Conservation (phyloP, 2,888 invertebrate genomes). For the Nasonovia ribisnigri region DNA sequence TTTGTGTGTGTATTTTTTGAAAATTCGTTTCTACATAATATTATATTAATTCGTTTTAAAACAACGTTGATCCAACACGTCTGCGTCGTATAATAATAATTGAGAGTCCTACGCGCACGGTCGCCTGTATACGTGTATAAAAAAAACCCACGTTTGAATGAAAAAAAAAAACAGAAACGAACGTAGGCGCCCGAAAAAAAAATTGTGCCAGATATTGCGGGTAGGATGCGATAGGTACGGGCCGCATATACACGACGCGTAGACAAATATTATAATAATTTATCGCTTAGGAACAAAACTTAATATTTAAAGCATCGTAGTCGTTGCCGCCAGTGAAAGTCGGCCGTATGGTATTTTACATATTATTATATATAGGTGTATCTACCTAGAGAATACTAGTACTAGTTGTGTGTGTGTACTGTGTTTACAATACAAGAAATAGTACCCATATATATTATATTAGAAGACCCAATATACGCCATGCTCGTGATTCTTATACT, state of each 20-base stretch:
- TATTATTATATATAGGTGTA: neutral
- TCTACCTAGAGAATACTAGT: neutral
- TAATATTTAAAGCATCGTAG: neutral
- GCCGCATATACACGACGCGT: neutral
- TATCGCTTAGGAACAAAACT: neutral
- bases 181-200: constrained; percentile 44
- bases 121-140: neutral
- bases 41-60: constrained; percentile 2
- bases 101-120: neutral
- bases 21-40: neutral
- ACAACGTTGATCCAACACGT: constrained; percentile 2
- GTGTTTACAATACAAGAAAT: neutral
- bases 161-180: neutral
- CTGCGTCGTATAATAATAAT: neutral
- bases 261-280: neutral
- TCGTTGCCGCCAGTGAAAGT: neutral
- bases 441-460: neutral
- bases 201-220: neutral
- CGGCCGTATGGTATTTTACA: neutral
- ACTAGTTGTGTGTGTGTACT: neutral
- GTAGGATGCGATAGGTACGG: neutral
- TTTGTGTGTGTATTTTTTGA: constrained; percentile 12
- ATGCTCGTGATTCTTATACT: neutral
- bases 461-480: neutral
- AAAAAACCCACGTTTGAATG: constrained; percentile 49